Percentiles rank a stretch among this genome's conserved stretches.
Evolutionary conservation across 2,113 vertebrate genomes (phyloP).

Genomic region (Rattus rattus): DNA sequence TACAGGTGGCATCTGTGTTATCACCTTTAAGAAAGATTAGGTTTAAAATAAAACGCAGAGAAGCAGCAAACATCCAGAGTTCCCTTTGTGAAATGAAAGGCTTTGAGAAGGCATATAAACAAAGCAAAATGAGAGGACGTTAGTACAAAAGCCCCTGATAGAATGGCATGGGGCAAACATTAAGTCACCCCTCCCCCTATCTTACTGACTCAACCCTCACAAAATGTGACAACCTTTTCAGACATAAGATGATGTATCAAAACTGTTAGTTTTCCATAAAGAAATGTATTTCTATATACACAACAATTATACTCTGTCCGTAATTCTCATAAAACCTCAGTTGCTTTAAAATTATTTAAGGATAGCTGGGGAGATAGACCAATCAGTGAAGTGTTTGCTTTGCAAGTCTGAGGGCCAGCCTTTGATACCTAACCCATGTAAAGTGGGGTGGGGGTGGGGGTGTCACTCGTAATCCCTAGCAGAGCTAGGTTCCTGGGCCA

Average conservation of each 20-base stretch:
- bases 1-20: slow-evolving; percentile 57
- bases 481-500: background rate
- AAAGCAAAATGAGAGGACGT: background rate
- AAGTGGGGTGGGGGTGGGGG: too few species aligned
- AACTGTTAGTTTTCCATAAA: background rate
- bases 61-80: slow-evolving; percentile 34
- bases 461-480: background rate
- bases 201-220: background rate
- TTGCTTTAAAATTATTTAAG: background rate
- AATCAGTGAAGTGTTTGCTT: background rate
- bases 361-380: background rate
- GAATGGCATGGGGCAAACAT: background rate
- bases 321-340: background rate
- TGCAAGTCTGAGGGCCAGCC: background rate
- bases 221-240: background rate
- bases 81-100: slow-evolving; percentile 49
- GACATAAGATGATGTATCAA: background rate
- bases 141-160: background rate
- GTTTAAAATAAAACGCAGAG: slow-evolving; percentile 69
- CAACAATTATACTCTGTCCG: background rate
- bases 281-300: background rate
- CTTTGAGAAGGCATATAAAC: background rate
- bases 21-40: slow-evolving; percentile 57
- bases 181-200: too few species aligned
- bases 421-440: background rate